Evolutionary conservation across 2,797 vertebrate species (phyloP), one percentile per base, ranked within the genome.

Genomic region (Rhabdophis nuchalis): DNA sequence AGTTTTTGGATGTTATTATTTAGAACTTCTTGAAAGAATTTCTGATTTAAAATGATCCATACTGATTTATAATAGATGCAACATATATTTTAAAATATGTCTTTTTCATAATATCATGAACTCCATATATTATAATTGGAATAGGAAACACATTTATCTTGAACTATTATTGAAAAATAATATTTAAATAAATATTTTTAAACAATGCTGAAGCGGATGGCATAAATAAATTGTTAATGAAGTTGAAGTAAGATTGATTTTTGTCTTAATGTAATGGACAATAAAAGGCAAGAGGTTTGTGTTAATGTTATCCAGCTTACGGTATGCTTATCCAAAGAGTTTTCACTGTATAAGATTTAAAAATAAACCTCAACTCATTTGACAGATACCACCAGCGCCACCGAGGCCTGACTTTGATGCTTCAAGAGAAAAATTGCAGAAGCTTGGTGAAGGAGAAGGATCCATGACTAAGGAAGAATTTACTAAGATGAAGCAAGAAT

Each of bases 401-500:
- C 99, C 99, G 82, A 98, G 98, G 96, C 99, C 99, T 87, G 99
- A 99, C 97, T 99, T 99, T 54, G 99, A 99, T 97, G 99, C 99
- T 2, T 99, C 99, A 91, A 98, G 99, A 96, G 99, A 99, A 97
- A 99, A 99, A 96, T 96, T 99, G 60, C 99, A 99, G 97, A 99
- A 99, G 94, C 98, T 99, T 91, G 99, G 99, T 32, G 99, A 99
- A 96, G 99, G 99, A 86, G 99, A 99, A 97, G 99, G 99, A 20
- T 99, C 99, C 13, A 99, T 99, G 99, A 99, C 99, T 93, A 99
- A 99, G 97, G 99, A 99, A 95, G 99, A 99, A 96, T 99, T 99
- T 97, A 99, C 99, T 23, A 99, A 99, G 97, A 99, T 99, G 99
- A 99, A 99, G 96, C 99, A 99, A 97, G 99, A 99, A 96, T 98